Base-by-base conservation (phyloP, 2,797 vertebrate species). In the Brachyrhaphis roseni region DNA sequence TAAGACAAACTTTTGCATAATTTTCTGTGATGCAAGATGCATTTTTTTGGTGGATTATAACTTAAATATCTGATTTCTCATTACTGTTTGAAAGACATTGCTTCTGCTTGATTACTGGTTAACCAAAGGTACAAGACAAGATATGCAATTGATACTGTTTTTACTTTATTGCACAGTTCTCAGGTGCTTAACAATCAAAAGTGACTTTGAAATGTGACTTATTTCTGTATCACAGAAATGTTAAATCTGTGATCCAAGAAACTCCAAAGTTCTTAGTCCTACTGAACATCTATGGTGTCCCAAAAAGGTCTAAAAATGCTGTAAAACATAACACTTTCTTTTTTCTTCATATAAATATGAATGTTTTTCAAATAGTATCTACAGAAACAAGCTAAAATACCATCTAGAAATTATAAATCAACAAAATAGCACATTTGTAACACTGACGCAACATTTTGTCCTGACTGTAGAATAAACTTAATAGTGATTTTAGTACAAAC, bases 401-500 rank as follows among this genome's bases (percentile, higher is more conserved):
- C 8, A 39, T 39, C 62, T 11, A 66, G 18, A 66, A 26, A 39
- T 41, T 41, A 53, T 12, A 26, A 41, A 23, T 20, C 36, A 70
- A n/a, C 26, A n/a, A 12, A 28, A 16, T 7, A 45, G 66, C 41
- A 43, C 0, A 31, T 43, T 7, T n/a, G 4, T 45, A 0, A 5
- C 34, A 23, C 20, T 66, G 34, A 18, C 34, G 23, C 23, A 41
- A 70, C 0, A 0, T 70, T 43, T 70, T n/a, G 16, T 39, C 36
- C 23, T n/a, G 11, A 70, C 39, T 12, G 1, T 26, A 70, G 5
- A n/a, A 45, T 71, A 71, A 43, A 28, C n/a, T 15, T 26, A 13
- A 39, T 7, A 26, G 18, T 26, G 20, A 47, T 49, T 28, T 53
- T 18, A 53, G 1, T 28, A 95, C 95, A 82, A 74, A 98, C 98